Evolutionary conservation across 2,113 vertebrate genomes (phyloP), one percentile per base, ranked within the genome.

Genomic region (Eira barbara): DNA sequence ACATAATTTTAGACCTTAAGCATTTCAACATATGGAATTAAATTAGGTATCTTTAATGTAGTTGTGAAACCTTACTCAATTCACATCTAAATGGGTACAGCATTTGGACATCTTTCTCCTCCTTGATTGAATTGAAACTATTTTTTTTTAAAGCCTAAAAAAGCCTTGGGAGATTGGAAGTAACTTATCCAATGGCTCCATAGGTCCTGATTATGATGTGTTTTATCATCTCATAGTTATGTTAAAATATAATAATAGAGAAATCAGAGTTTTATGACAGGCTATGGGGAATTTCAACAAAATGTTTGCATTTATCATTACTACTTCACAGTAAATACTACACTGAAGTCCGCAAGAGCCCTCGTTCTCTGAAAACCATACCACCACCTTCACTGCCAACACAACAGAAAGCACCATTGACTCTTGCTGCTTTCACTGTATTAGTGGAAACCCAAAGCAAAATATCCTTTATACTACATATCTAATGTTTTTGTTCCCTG

Each of bases 91-190:
- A 59, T 55, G 55, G 31, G 29, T 92, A 49, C 45, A 47, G 36
- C 65, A 34, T 92, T 96, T 95, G 97, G 91, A 94, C 36, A 79
- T 74, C 21, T 59, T 79, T 94, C 36, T 88, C 39, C 20, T 89
- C 6, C 6, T 82, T 81, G 71, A 89, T 57, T 88, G 79, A 96
- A 95, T 81, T 57, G 69, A 69, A 83, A n/a, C 31, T 94, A 18
- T 67, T 91, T 94, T 69, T 12, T 42, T 85, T 42, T 82, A 52
- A 52, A 95, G 67, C 49, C n/a, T 86, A 5, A 47, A 81, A 85
- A 80, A 47, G 39, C 4, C 15, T 6, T 47, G 2, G 3, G 61
- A 42, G 4, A 69, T 55, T 36, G n/a, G 17, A 94, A 93, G 17
- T 7, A 78, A 23, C 36, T 63, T 36, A 31, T 55, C 1, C 55